Base-by-base conservation (phyloP, 1,140 invertebrate species). In the Dinoponera quadriceps region DNA sequence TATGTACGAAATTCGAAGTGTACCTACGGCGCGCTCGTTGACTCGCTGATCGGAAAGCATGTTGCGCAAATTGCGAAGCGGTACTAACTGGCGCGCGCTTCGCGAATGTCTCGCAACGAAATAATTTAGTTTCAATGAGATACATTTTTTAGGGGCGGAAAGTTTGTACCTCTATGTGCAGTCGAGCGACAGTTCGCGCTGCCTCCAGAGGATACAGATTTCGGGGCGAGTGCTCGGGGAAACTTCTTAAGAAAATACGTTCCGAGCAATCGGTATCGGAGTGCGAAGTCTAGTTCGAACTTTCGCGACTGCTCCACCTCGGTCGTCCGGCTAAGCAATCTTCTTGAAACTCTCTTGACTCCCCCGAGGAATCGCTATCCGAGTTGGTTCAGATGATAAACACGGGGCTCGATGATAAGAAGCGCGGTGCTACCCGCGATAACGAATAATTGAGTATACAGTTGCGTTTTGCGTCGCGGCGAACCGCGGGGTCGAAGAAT, bases 241-340 rank as follows among this genome's bases (percentile, higher is more conserved):
- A 88, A 88, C 68, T 88, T 88, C 84, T 88, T 85, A 88, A 88
- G 87, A 88, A 88, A 88, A 88, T 88, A 88, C 86, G 83, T 83
- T 85, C 63, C 68, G 66, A 88, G 84, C 86, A 88, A 88, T 88
- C 87, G 86, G 86, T 88, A 88, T 88, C 87, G 80, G 74, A 88
- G 87, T 88, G 86, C 87, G 86, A 88, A 88, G 86, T 88, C 87
- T 88, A 63, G 87, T 88, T 88, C 84, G 74, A 88, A 88, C 68
- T 88, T 88, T 88, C 84, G 68, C 87, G 73, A 88, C 87, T 82
- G 74, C 72, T 88, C 83, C 62, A 73, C 66, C 86, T 57, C 49
- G 71, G 71, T 82, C 85, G 86, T 78, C 85, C 73, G 83, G 78
- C 86, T 85, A 88, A 88, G 86, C 80, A 88, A 88, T 88, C 87